Evolutionary conservation across 2,113 vertebrate species (phyloP).

Genomic region (Gymnogyps californianus): DNA sequence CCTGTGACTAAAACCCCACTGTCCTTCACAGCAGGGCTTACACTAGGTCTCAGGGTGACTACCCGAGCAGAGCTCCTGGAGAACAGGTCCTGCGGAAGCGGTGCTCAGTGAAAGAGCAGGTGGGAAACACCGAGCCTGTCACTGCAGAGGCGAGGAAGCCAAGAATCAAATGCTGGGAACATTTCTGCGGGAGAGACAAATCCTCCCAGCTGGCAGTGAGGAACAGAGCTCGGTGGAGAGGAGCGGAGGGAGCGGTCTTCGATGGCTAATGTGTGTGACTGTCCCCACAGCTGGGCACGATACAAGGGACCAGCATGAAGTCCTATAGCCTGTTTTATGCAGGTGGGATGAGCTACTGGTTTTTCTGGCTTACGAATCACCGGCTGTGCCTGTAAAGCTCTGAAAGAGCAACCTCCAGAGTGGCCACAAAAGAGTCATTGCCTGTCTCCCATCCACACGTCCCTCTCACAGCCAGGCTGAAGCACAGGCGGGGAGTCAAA

Average conservation of each 20-base stretch:
- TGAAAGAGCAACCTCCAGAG: neutral
- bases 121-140: neutral
- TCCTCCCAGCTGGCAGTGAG: neutral
- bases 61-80: neutral
- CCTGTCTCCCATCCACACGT: neutral
- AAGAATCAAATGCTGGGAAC: neutral
- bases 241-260: rapidly evolving
- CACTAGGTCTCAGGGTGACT: neutral
- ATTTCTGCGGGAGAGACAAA: neutral
- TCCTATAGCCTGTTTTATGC: neutral
- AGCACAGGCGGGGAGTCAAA: neutral
- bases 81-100: neutral
- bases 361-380: neutral
- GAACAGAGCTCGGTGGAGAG: neutral
- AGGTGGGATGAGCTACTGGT: neutral
- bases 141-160: neutral
- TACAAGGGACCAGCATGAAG: neutral
- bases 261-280: neutral
- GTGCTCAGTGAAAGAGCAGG: neutral
- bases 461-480: neutral
- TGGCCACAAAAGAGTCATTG: neutral
- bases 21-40: neutral
- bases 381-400: neutral
- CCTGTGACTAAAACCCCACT: neutral
- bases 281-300: neutral